A percentile compares a stretch with the other conserved stretches of the same genome.
Evolutionary conservation across 1,140 invertebrate genomes (phyloP).

Genomic region (Brevipalpus yothersi): DNA sequence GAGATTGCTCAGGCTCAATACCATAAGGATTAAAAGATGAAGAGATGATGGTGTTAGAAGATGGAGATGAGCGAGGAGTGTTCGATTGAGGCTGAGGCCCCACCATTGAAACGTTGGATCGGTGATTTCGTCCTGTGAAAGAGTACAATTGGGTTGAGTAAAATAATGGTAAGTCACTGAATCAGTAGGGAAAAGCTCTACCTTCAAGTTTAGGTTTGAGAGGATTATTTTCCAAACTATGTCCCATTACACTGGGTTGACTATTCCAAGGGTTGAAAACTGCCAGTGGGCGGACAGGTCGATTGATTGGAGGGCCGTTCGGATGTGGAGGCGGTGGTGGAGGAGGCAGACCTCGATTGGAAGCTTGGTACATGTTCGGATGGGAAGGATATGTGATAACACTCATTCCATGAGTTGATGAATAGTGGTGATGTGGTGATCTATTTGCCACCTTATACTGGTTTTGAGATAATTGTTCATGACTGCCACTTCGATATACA

Average conservation of each 20-base stretch:
- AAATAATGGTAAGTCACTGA: background rate
- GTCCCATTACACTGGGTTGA: background rate
- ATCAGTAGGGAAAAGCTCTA: background rate
- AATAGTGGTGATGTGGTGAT: background rate
- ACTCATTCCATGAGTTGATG: background rate
- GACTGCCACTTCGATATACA: conserved; percentile 3
- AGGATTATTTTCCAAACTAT: background rate
- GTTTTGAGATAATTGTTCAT: conserved; percentile 3
- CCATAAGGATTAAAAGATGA: background rate
- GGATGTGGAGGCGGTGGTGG: background rate
- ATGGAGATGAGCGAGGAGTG: background rate
- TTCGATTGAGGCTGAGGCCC: background rate
- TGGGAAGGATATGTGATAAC: background rate
- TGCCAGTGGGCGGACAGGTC: background rate
- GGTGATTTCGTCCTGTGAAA: background rate
- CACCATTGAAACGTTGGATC: background rate
- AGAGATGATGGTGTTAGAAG: background rate
- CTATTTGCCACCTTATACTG: background rate
- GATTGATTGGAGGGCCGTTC: background rate
- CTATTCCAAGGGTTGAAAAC: conserved; percentile 1
- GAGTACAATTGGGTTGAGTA: background rate
- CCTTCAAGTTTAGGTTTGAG: background rate
- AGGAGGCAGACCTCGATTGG: background rate
- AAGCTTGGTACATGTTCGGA: background rate
- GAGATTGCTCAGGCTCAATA: background rate